These are phyloP conservation scores for Mola mola DNA, from an alignment of 2,113 vertebrate species.

Conservation along the genomic window DNA sequence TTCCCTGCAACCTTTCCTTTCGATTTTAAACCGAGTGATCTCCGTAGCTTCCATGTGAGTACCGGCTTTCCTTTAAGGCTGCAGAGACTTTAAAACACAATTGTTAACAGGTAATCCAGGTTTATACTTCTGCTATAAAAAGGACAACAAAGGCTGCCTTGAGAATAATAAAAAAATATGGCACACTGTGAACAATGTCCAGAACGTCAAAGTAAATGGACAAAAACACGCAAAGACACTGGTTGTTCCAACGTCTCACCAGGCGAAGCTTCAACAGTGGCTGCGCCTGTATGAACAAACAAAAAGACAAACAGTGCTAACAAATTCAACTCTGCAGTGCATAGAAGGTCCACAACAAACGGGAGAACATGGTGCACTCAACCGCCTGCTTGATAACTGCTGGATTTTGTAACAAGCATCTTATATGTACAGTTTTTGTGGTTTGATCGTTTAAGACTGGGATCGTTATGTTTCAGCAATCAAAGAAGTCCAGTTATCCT, in stretches of 20 bases:
- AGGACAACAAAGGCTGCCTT: constrained; percentile 1
- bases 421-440: not conserved
- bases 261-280: constrained; percentile 16
- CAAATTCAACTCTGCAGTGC: constrained; percentile 68
- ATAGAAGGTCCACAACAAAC: constrained; percentile 73
- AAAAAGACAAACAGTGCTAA: constrained; percentile 51
- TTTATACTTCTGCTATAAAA: too few relatives aligned
- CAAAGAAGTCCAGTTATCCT: constrained; percentile 1
- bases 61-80: too few relatives aligned
- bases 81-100: too few relatives aligned
- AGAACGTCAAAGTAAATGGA: not conserved
- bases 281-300: constrained; percentile 50
- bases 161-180: not conserved
- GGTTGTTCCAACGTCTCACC: constrained; percentile 23
- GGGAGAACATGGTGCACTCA: constrained; percentile 32
- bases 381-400: constrained; percentile 12
- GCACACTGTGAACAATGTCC: not conserved
- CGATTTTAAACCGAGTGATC: not conserved
- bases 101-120: too few relatives aligned
- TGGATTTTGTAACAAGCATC: not conserved
- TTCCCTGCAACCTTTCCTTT: not conserved
- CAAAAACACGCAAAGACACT: constrained; percentile 44
- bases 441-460: not conserved
- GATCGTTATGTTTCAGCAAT: not conserved
- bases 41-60: not conserved